Evolutionary conservation across 1,140 invertebrate genomes (phyloP), one percentile per base, ranked within the genome.

Genomic region (Adelges cooleyi): DNA sequence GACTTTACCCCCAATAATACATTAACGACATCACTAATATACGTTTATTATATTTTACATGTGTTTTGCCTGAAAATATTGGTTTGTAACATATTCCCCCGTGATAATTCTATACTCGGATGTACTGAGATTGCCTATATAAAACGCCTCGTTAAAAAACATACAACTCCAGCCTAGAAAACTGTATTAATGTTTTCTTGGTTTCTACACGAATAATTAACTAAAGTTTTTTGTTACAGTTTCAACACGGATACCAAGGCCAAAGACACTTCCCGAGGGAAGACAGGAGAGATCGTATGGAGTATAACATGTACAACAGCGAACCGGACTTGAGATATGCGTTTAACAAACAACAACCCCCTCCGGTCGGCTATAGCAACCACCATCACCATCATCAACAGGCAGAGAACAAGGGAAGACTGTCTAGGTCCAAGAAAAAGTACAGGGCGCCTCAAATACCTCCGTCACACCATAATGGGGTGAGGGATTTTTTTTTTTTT

Each of bases 261-360:
- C 56, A 25, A 9, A 48, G 25, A 22, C 56, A 48, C 13, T n/a
- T 20, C 3, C 42, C 22, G 17, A n/a, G 40, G 4, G 56, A 62
- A 18, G 42, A 25, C 8, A 46, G 42, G 9, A 40, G 25, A 33
- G 40, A 46, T 33, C 56, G 42, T 62, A 48, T 62, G 25, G 56
- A 42, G 2, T 48, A 62, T 18, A 62, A 62, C 18, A 62, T 68
- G 69, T 87, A 84, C 72, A 85, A 81, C 15, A 87, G 85, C 50
- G 86, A 87, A 73, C 86, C 86, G 8, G 85, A 89, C 72, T 72
- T 88, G 6, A 71, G 79, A 18, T 77, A 74, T 46, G n/a, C 53
- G n/a, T 22, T 46, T 8, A 22, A 27, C 10, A 46, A 22, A 33
- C 65, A 54, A 15, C 40, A n/a, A 13, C 67, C 20, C n/a, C 38